Evolutionary conservation across 2,797 vertebrate genomes (phyloP).

Genomic region (Chaunax sp.): DNA sequence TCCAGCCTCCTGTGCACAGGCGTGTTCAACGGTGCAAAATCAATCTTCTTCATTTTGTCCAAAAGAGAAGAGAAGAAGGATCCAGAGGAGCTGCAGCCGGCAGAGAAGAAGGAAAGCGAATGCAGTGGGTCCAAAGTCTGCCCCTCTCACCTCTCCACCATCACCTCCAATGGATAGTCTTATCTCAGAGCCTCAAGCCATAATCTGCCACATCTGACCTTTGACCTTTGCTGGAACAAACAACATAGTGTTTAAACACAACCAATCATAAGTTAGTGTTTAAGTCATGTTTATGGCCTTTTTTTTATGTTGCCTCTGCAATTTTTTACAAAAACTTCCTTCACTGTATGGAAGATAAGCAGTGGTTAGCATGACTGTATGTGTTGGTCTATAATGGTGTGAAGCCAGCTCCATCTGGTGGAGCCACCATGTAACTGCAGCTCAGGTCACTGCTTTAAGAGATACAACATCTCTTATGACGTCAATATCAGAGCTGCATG

Average conservation of each 20-base stretch:
- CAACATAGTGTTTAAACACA: background rate
- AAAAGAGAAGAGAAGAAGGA: background rate
- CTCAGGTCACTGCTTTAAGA: background rate
- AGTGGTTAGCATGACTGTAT: too few relatives aligned
- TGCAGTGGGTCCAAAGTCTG: conserved; percentile 83
- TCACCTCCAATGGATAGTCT: conserved; percentile 47
- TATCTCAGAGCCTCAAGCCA: conserved; percentile 71
- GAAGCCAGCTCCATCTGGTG: conserved; percentile 34
- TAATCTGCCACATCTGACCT: conserved; percentile 67
- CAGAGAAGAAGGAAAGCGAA: conserved; percentile 12
- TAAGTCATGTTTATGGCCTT: too few relatives aligned
- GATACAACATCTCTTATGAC: background rate
- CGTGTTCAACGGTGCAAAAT: conserved; percentile 84
- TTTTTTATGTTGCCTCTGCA: conserved; percentile 1
- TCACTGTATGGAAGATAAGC: background rate
- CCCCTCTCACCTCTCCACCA: conserved; percentile 29
- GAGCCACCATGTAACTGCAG: conserved; percentile 27
- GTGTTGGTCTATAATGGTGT: background rate
- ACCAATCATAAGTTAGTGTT: background rate
- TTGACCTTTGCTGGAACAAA: conserved; percentile 53
- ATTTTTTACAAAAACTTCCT: background rate
- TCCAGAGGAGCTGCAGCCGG: conserved; percentile 14
- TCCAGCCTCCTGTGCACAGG: conserved; percentile 88
- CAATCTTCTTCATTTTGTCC: conserved; percentile 88
- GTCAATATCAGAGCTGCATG: background rate